Evolutionary conservation across 2,888 invertebrate species (phyloP).

Genomic region (Sturmia bella): DNA sequence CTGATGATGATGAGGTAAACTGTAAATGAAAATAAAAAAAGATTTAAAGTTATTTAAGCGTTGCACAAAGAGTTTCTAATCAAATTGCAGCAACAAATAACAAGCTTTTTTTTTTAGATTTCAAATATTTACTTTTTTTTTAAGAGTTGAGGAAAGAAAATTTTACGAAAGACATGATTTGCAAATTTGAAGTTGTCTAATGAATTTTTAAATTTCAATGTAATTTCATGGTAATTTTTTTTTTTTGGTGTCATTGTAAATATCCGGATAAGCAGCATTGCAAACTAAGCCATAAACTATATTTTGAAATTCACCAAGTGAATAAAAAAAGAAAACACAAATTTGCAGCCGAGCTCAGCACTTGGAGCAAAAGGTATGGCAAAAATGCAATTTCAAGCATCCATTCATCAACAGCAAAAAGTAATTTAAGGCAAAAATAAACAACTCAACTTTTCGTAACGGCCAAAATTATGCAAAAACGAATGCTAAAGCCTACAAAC

Average conservation of each 20-base stretch:
- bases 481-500: no score
- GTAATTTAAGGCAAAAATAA: no score
- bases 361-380: no score
- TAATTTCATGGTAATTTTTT: slow-evolving; percentile 55
- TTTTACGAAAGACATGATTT: slow-evolving; percentile 48
- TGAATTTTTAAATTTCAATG: slow-evolving; percentile 37
- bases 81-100: slow-evolving; percentile 3
- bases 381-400: no score
- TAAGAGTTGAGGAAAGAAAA: background rate
- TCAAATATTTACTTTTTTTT: slow-evolving; percentile 6
- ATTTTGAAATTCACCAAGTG: slow-evolving; percentile 54
- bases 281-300: slow-evolving; percentile 30
- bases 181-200: slow-evolving; percentile 24
- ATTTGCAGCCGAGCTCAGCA: background rate
- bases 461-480: no score
- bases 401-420: no score
- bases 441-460: no score
- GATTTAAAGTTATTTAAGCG: background rate
- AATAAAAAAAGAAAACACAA: slow-evolving; percentile 21
- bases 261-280: slow-evolving; percentile 30
- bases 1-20: slow-evolving; percentile 56
- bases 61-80: background rate
- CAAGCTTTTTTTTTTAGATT: slow-evolving; percentile 2
- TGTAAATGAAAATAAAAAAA: slow-evolving; percentile 48
- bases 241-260: slow-evolving; percentile 1